A percentile compares a stretch with the other conserved stretches of the same genome.
These are phyloP conservation scores for Cichladusa arquata DNA, from an alignment of 2,113 vertebrate genomes.

Conservation along the genomic window DNA sequence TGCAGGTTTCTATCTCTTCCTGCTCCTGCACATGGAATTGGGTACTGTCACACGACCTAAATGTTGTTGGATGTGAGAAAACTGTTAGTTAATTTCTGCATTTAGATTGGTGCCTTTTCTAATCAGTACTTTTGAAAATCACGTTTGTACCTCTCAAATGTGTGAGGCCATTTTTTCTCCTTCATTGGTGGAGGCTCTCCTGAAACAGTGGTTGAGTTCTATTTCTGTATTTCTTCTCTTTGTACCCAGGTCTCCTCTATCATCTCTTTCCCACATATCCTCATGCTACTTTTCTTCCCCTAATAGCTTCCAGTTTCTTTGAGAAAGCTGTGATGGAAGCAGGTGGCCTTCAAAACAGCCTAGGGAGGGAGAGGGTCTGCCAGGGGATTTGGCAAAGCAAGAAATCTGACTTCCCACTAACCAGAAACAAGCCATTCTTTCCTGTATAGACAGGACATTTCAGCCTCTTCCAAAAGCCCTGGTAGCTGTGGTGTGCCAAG, in stretches of 20 bases:
- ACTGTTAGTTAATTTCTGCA: background rate
- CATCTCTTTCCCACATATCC: background rate
- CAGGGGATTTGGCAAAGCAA: background rate
- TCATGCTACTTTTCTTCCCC: background rate
- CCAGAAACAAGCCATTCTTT: background rate
- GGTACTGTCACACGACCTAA: background rate
- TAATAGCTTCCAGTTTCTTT: background rate
- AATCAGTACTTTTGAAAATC: background rate
- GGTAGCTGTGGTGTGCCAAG: background rate
- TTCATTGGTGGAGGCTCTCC: background rate
- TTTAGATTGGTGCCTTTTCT: background rate
- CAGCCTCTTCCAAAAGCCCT: background rate
- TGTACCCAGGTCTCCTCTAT: background rate
- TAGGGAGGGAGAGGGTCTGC: background rate
- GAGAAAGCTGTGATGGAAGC: background rate
- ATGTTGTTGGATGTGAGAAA: background rate
- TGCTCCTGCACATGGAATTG: background rate
- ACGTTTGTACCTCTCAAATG: rapidly evolving
- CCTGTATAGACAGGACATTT: background rate
- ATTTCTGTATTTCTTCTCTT: background rate
- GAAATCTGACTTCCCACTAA: background rate
- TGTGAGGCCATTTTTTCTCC: background rate
- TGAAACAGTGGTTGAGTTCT: background rate
- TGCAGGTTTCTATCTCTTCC: background rate
- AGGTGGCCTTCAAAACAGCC: background rate